Percentiles rank a stretch among this genome's conserved stretches.
Conservation (phyloP, 2,888 invertebrate genomes). For the Platycnemis pennipes region DNA sequence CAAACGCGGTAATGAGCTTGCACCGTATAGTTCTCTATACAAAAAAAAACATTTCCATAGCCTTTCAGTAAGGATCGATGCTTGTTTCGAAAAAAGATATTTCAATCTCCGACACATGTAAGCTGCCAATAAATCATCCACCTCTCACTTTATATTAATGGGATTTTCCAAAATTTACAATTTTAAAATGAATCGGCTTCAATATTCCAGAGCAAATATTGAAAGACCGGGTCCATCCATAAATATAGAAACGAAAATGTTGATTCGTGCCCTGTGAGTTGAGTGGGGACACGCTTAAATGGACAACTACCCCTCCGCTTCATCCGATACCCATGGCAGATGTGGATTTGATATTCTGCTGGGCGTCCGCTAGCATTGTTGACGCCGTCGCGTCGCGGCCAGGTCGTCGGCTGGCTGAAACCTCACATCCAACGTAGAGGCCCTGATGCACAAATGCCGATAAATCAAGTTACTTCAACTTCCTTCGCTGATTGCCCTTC, state of each 20-base stretch:
- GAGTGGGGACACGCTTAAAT: background rate
- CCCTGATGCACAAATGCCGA: background rate
- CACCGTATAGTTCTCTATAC: background rate
- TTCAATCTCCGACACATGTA: background rate
- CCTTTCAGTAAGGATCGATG: background rate
- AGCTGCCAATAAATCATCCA: background rate
- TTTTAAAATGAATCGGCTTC: constrained; percentile 12
- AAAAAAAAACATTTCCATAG: background rate
- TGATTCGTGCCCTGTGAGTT: background rate
- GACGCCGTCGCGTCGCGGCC: background rate
- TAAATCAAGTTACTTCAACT: constrained; percentile 9
- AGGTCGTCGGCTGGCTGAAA: background rate
- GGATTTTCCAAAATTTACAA: background rate
- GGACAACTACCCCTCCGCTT: background rate
- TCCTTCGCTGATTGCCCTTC: background rate
- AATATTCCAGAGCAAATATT: constrained; percentile 38
- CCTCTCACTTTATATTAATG: constrained; percentile 22
- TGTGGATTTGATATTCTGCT: constrained; percentile 29
- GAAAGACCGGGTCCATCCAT: background rate
- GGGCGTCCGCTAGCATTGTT: background rate
- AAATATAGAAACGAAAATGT: constrained; percentile 33
- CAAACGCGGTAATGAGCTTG: too few species aligned
- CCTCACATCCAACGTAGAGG: background rate
- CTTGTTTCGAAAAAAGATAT: background rate
- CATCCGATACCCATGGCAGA: background rate